phyloP scores from a whole-genome alignment of 2,888 invertebrate genomes.

The Archips xylosteana region DNA sequence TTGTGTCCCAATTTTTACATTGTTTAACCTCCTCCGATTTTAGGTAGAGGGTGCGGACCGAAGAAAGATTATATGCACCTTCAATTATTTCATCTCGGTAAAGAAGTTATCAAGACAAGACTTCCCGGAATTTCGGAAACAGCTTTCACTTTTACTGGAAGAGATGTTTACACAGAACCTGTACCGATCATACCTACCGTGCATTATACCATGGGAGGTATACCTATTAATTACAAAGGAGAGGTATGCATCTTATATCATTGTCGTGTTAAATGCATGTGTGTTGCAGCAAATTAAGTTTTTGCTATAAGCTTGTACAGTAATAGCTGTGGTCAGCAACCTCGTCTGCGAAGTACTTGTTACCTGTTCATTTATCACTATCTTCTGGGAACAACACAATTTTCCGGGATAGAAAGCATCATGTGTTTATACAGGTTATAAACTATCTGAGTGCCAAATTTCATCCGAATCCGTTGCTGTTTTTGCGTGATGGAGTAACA shows the following conservation, averaged over 20 bases:
- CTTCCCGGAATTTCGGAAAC: conserved; percentile 99
- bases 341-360: no score
- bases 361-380: no score
- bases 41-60: conserved; percentile 95
- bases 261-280: background rate
- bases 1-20: no score
- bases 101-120: conserved; percentile 92
- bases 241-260: conserved; percentile 81
- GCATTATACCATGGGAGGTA: conserved; percentile 99
- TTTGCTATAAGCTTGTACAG: no score
- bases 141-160: conserved; percentile 98
- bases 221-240: conserved; percentile 98
- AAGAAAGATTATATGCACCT: conserved; percentile 97
- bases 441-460: no score
- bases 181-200: conserved; percentile 99
- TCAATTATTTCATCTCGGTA: conserved; percentile 97
- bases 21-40: conserved; percentile 5
- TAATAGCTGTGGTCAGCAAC: background rate
- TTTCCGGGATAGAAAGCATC: no score
- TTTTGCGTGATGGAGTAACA: no score
- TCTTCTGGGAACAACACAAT: no score
- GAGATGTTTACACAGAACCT: conserved; percentile 97
- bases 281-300: no score
- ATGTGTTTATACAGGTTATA: no score
- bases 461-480: no score